Evolutionary conservation across 1,140 invertebrate genomes (phyloP).

Genomic region (Bombus balteatus): DNA sequence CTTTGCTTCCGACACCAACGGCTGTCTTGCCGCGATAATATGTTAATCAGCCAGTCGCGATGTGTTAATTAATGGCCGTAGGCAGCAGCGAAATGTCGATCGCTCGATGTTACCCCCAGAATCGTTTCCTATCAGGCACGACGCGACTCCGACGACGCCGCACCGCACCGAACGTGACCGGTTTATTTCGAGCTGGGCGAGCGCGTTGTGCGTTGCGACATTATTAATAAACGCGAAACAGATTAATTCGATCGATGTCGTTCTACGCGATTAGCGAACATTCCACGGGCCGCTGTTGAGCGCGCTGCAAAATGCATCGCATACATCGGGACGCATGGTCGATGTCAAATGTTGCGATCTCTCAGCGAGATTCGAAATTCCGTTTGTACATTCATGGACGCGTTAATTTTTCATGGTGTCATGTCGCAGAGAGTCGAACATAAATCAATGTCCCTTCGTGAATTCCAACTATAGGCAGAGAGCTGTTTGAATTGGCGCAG

Average conservation of each 20-base stretch:
- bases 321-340: not conserved
- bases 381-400: not conserved
- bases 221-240: slow-evolving; percentile 32
- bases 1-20: slow-evolving; percentile 32
- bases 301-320: not conserved
- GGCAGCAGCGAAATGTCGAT: slow-evolving; percentile 53
- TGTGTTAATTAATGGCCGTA: slow-evolving; percentile 74
- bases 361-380: not conserved
- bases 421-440: not conserved
- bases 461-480: not conserved
- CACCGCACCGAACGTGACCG: not conserved
- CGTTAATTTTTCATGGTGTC: slow-evolving; percentile 1
- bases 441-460: not conserved
- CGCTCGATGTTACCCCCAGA: slow-evolving; percentile 50
- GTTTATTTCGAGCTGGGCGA: slow-evolving; percentile 5
- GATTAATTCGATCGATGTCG: slow-evolving; percentile 24
- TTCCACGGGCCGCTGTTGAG: not conserved
- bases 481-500: not conserved
- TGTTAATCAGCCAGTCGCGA: slow-evolving; percentile 73
- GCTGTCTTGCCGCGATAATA: slow-evolving; percentile 74
- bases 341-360: not conserved
- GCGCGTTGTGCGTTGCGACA: too few relatives aligned
- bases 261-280: slow-evolving; percentile 7
- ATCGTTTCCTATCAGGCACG: slow-evolving; percentile 12
- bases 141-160: not conserved